Conservation (phyloP, 2,888 invertebrate species). For the Sycophila texana region DNA sequence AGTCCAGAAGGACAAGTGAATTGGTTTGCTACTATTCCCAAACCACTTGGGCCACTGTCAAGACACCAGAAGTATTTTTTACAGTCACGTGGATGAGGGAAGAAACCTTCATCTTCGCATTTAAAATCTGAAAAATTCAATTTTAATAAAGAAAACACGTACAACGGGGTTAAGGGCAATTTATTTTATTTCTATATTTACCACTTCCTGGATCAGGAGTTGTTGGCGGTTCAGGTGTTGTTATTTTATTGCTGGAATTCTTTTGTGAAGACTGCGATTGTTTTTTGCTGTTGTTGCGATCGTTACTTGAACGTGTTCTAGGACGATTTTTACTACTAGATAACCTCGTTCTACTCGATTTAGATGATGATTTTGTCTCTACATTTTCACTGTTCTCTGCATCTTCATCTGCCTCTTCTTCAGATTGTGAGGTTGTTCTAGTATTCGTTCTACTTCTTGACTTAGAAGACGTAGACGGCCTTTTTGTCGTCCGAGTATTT, state of each 20-base stretch:
- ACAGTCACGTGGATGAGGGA: conserved; percentile 92
- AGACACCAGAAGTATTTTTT: conserved; percentile 97
- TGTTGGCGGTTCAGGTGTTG: conserved; percentile 89
- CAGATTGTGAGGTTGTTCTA: conserved; percentile 6
- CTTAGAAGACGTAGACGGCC: conserved; percentile 22
- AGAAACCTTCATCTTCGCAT: conserved; percentile 95
- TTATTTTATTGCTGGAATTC: conserved; percentile 73
- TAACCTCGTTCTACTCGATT: conserved; percentile 32
- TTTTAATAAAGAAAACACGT: background rate
- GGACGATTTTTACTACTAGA: conserved; percentile 62
- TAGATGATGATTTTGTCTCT: conserved; percentile 35
- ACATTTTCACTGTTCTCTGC: conserved; percentile 42
- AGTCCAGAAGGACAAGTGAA: conserved; percentile 95
- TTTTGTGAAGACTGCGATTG: conserved; percentile 53
- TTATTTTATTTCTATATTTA: conserved; percentile 68
- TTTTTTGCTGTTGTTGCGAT: conserved; percentile 63
- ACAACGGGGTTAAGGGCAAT: background rate
- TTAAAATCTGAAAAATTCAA: conserved; percentile 83
- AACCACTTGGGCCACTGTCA: conserved; percentile 90
- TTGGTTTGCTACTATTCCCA: conserved; percentile 93
- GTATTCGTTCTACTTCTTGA: conserved; percentile 36
- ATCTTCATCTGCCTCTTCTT: conserved; percentile 43
- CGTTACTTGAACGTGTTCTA: conserved; percentile 62
- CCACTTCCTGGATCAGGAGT: conserved; percentile 93
- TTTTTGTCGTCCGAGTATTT: conserved; percentile 41